These are phyloP conservation scores for Cactoblastis cactorum DNA, from an alignment of 2,888 invertebrate species.

Conservation along the genomic window DNA sequence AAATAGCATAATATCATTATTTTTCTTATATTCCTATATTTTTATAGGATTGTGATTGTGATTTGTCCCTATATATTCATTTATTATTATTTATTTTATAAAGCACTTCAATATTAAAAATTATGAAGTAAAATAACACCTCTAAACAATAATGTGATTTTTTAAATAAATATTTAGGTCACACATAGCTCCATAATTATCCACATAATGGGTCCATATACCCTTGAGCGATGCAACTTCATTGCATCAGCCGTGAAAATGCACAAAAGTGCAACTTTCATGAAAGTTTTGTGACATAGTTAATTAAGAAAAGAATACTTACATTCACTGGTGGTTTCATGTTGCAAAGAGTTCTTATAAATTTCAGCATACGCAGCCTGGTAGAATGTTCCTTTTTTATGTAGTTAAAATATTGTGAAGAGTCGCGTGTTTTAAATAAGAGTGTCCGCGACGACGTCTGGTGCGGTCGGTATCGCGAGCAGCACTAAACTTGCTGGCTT, in stretches of 20 bases:
- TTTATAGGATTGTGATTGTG: too few species aligned
- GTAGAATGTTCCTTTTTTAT: background rate
- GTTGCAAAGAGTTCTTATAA: conserved; percentile 54
- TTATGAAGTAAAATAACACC: too few species aligned
- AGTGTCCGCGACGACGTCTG: conserved; percentile 56
- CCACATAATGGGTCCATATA: background rate
- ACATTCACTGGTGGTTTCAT: conserved; percentile 73
- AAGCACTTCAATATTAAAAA: too few species aligned
- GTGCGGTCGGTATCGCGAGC: conserved; percentile 45
- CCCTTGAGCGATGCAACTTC: background rate
- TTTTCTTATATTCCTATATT: too few species aligned
- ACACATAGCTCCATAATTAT: background rate
- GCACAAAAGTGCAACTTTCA: conserved; percentile 7
- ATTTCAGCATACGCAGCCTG: conserved; percentile 50
- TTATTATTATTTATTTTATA: too few species aligned
- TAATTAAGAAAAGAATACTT: conserved; percentile 35
- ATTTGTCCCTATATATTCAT: too few species aligned
- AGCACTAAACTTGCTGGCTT: too few species aligned
- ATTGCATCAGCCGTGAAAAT: conserved; percentile 17
- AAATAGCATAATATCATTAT: too few species aligned
- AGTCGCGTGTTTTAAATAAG: conserved; percentile 21
- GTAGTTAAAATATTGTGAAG: conserved; percentile 9
- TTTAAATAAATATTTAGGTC: background rate
- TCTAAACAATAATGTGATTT: too few species aligned
- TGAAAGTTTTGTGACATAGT: conserved; percentile 11